These are phyloP conservation scores for Uropetala carovei DNA, from an alignment of 2,888 invertebrate species.

Conservation along the genomic window DNA sequence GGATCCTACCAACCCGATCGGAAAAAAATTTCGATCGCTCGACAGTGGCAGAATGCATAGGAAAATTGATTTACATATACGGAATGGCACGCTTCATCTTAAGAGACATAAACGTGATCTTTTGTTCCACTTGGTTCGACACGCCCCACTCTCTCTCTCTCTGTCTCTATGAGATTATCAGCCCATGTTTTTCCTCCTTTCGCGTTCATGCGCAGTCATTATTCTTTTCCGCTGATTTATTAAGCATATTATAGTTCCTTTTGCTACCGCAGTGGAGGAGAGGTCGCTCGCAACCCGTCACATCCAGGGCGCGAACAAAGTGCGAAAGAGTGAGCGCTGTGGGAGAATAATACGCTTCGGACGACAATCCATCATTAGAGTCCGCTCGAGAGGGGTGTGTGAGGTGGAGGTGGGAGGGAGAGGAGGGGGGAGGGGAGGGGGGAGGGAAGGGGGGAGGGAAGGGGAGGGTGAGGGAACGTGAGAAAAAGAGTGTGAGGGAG, in stretches of 20 bases:
- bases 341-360: background rate
- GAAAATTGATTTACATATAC: background rate
- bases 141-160: background rate
- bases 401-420: background rate
- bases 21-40: background rate
- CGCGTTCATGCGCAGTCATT: background rate
- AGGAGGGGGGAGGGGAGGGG: background rate
- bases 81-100: background rate
- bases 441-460: background rate
- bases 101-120: background rate
- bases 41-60: background rate
- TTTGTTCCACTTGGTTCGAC: background rate
- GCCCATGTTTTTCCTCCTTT: background rate
- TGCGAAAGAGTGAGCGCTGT: background rate
- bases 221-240: conserved; percentile 33
- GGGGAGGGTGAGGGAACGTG: background rate
- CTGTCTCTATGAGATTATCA: background rate
- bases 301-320: background rate
- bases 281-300: background rate
- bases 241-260: conserved; percentile 9
- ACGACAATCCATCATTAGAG: conserved; percentile 28
- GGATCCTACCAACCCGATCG: background rate
- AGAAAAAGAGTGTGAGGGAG: background rate
- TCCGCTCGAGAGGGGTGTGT: background rate
- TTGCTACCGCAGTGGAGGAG: conserved; percentile 1